Percentiles rank a stretch among this genome's conserved stretches.
phyloP scores from a whole-genome alignment of 37 sponge, comb jelly and placozoan genomes.

The Eunapius fragilis region DNA sequence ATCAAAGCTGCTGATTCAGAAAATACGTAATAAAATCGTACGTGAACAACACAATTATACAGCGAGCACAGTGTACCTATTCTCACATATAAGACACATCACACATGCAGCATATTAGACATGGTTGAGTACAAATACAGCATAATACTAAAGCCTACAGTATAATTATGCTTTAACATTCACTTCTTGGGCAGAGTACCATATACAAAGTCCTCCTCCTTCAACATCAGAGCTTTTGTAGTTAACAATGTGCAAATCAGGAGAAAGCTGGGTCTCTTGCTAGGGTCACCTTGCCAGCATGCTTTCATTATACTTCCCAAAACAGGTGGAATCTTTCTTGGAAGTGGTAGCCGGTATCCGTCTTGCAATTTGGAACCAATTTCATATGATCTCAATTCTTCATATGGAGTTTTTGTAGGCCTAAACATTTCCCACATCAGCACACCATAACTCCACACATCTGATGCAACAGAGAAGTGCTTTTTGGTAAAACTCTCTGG shows the following conservation, averaged over 20 bases:
- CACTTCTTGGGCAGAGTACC: no score
- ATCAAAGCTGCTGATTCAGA: no score
- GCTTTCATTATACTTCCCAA: slow-evolving; percentile 66
- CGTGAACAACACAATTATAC: no score
- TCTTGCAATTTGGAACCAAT: neutral
- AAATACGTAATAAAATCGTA: no score
- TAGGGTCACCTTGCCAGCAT: slow-evolving; percentile 58
- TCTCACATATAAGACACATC: no score
- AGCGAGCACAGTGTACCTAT: no score
- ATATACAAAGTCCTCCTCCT: no score
- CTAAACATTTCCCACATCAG: slow-evolving; percentile 79
- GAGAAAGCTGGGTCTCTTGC: slow-evolving; percentile 72
- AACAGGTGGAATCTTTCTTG: slow-evolving; percentile 23
- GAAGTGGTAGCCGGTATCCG: slow-evolving; percentile 43
- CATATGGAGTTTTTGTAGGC: slow-evolving; percentile 21
- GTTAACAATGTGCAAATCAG: slow-evolving; percentile 60
- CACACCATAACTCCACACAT: slow-evolving; percentile 80
- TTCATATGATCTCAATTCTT: neutral
- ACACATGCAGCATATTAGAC: no score
- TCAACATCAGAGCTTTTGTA: slow-evolving; percentile 32
- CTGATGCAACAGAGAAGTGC: slow-evolving; percentile 65
- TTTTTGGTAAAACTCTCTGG: slow-evolving; percentile 52
- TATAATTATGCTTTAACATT: no score
- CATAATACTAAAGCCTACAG: no score
- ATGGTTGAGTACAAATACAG: no score